A percentile compares a stretch with the other conserved stretches of the same genome.
Conservation (phyloP, 1,140 invertebrate genomes). For the Procambarus clarkii region DNA sequence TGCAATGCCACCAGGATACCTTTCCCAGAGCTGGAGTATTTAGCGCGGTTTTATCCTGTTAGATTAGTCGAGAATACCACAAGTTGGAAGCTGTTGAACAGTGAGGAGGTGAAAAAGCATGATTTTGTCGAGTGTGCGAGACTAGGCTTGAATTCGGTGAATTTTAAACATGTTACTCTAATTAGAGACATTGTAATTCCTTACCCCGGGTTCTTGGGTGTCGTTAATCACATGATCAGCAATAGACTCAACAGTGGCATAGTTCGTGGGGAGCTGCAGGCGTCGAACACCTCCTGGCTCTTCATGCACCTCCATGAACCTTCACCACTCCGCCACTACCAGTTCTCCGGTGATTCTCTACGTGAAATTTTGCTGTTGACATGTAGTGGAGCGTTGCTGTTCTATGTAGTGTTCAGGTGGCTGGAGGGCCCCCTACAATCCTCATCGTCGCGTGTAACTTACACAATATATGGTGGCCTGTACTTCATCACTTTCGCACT, state of each 20-base stretch:
- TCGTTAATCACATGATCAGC: constrained; percentile 14
- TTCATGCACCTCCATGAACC: constrained; percentile 64
- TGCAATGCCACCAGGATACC: constrained; percentile 33
- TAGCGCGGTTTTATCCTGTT: constrained; percentile 45
- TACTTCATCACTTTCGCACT: constrained; percentile 67
- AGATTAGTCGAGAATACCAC: constrained; percentile 38
- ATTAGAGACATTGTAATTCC: constrained; percentile 44
- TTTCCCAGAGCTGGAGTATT: constrained; percentile 10
- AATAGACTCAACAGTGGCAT: neutral
- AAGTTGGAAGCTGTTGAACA: constrained; percentile 50
- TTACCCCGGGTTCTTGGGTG: constrained; percentile 36
- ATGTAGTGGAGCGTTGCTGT: constrained; percentile 25
- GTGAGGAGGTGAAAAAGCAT: constrained; percentile 43
- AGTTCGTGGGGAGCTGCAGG: constrained; percentile 34
- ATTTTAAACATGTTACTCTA: constrained; percentile 22
- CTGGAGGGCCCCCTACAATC: constrained; percentile 38
- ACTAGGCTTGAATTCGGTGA: neutral
- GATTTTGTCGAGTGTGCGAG: constrained; percentile 54
- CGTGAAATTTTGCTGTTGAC: constrained; percentile 51
- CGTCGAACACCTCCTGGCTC: constrained; percentile 38
- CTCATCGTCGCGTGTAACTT: neutral
- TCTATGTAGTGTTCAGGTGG: constrained; percentile 47
- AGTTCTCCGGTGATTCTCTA: constrained; percentile 16
- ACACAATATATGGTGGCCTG: constrained; percentile 53
- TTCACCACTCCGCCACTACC: constrained; percentile 45